Evolutionary conservation across 2,888 invertebrate species (phyloP).

Genomic region (Drosophila meridionalis): DNA sequence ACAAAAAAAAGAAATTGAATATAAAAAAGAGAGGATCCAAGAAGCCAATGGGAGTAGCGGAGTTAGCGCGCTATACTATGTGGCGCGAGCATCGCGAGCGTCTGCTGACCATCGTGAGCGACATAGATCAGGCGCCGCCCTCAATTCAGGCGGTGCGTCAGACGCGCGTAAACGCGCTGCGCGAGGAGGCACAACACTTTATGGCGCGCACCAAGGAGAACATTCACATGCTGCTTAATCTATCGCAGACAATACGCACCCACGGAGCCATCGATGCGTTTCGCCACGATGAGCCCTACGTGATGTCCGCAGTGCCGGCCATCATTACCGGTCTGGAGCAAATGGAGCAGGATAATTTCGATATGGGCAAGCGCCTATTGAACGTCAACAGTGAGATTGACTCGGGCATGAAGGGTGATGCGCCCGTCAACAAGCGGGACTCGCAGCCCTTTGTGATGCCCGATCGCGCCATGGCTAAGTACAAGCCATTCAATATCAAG

Average conservation of each 20-base stretch:
- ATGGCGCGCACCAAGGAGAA: constrained; percentile 63
- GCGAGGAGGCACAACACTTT: constrained; percentile 52
- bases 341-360: constrained; percentile 37
- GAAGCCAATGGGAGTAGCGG: not conserved
- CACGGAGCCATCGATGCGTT: constrained; percentile 45
- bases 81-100: constrained; percentile 61
- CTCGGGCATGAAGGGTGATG: constrained; percentile 36
- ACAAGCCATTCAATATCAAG: constrained; percentile 43
- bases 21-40: not conserved
- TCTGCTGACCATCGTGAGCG: constrained; percentile 20
- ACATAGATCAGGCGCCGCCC: constrained; percentile 52
- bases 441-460: constrained; percentile 36
- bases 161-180: constrained; percentile 48
- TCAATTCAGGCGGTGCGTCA: constrained; percentile 46
- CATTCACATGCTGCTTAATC: constrained; percentile 45
- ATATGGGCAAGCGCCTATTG: constrained; percentile 54
- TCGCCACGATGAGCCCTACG: constrained; percentile 25
- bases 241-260: constrained; percentile 44
- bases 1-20: not conserved
- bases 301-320: constrained; percentile 32
- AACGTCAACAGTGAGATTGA: constrained; percentile 48
- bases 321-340: constrained; percentile 24
- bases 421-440: not conserved
- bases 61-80: constrained; percentile 14
- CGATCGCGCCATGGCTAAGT: constrained; percentile 50